Evolutionary conservation across 2,113 vertebrate species (phyloP), one percentile per base, ranked within the genome.

Genomic region (Pseudorhombus dupliciocellatus): DNA sequence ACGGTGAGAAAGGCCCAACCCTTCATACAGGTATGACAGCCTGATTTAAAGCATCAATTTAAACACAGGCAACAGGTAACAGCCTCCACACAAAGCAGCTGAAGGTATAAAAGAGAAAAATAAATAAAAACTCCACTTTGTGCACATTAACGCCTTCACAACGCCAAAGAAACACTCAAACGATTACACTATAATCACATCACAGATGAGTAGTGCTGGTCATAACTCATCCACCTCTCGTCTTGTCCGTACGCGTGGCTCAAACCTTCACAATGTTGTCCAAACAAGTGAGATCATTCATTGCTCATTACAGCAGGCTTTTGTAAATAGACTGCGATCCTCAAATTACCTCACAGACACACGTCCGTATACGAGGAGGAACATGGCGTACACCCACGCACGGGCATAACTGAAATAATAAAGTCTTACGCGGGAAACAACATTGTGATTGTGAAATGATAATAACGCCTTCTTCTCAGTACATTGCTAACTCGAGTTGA

Each of bases 281-380:
- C 77, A 84, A 88, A 88, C 70, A 84, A 66, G 75, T 88, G 88
- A 87, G 65, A 65, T 85, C 87, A 87, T 58, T 85, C 87, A 87
- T 58, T 3, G 64, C 73, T 70, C 65, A 74, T 87, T 79, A 86
- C 74, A 52, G 44, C 59, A 7, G 58, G 26, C n/a, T 66, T 71
- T 77, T 56, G 79, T 71, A 84, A 88, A 85, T 65, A 65, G 21
- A 48, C 21, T 46, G 61, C 71, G 80, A 77, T 54, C 77, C 67
- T 66, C 22, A 65, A 63, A 52, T 86, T 78, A 72, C 80, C 31
- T 75, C 79, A 85, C 53, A 73, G 66, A 68, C 50, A 40, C 55
- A 22, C 14, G 51, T 28, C 10, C 3, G 34, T 37, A 37, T 28
- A 6, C 5, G 40, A 16, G 16, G 46, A 8, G 46, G 46, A 1